Base-by-base conservation (phyloP, 2,113 vertebrate genomes). In the Spea bombifrons region DNA sequence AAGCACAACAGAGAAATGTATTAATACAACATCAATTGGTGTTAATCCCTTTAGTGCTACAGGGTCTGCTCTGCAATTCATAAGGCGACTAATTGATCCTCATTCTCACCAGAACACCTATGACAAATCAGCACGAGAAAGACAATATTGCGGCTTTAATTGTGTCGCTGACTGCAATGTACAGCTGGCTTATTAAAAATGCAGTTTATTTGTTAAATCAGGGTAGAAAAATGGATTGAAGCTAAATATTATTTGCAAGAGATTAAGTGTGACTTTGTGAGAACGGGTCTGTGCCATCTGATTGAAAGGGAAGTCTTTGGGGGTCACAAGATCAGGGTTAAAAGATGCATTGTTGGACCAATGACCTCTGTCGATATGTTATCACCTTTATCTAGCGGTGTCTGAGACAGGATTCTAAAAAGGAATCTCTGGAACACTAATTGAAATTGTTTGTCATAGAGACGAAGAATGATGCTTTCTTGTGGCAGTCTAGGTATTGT, bases 81-180 rank as follows among this genome's bases (percentile, higher is more conserved):
- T 61, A 80, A 74, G 78, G 74, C 44, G 52, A 74, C 73, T 80
- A 80, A 80, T 80, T 80, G 78, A 80, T 80, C 71, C 52, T 48
- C 52, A 52, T 74, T 68, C 64, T 73, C 68, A 50, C 78, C 53
- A 66, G 78, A 64, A 73, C 71, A 80, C 71, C 78, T 80, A 74
- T 74, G 71, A 80, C 73, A 80, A 80, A 68, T 63, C 71, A 61
- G 66, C 30, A 16, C 16, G 65, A 64, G 71, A 80, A 80, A 74
- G 61, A 53, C 71, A 74, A 73, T 67, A 73, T 61, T 49, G 64
- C 73, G 78, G 69, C 73, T 80, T 80, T 80, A 67, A 80, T 80
- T 80, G 64, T 78, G 59, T 66, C 78, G 67, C 74, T 66, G 71
- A 74, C 64, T 68, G 52, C 52, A 53, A 63, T 74, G 71, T 80